Evolutionary conservation across 1,140 invertebrate species (phyloP).

Genomic region (Chionoecetes opilio): DNA sequence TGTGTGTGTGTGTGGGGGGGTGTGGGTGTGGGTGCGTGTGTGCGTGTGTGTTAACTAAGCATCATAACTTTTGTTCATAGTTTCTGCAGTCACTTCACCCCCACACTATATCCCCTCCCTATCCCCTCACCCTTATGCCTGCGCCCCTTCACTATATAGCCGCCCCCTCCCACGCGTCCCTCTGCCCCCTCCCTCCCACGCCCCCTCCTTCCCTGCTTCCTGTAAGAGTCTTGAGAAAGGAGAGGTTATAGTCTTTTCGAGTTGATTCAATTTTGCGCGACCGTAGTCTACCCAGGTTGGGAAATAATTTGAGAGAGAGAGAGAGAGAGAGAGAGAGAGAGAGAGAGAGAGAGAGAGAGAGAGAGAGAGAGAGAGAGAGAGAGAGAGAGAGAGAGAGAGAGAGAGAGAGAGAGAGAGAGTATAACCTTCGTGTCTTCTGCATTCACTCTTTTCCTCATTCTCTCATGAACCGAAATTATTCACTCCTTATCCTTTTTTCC

Average conservation of each 20-base stretch:
- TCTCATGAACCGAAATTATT: too few species aligned
- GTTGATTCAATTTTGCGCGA: not conserved
- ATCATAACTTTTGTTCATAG: too few species aligned
- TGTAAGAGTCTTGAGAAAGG: not conserved
- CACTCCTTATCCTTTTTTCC: too few species aligned
- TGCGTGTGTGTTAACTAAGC: not conserved
- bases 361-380: constrained; percentile 27
- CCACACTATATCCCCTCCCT: not conserved
- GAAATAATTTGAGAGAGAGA: not conserved
- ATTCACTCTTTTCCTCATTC: too few species aligned
- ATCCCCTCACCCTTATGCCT: not conserved
- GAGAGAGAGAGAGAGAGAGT: too few species aligned
- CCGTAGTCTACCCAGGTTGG: not conserved
- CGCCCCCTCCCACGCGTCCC: too few species aligned
- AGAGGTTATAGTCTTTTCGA: not conserved
- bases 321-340: not conserved
- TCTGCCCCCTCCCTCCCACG: not conserved
- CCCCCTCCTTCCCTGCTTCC: too few species aligned
- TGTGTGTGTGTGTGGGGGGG: not conserved
- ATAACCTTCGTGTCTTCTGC: too few species aligned
- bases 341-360: constrained; percentile 12
- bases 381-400: not conserved
- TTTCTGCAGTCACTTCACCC: not conserved
- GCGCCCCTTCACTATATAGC: not conserved
- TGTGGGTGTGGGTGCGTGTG: not conserved